Evolutionary conservation across 2,888 invertebrate genomes (phyloP).

Genomic region (Meiosimyza platycephala): DNA sequence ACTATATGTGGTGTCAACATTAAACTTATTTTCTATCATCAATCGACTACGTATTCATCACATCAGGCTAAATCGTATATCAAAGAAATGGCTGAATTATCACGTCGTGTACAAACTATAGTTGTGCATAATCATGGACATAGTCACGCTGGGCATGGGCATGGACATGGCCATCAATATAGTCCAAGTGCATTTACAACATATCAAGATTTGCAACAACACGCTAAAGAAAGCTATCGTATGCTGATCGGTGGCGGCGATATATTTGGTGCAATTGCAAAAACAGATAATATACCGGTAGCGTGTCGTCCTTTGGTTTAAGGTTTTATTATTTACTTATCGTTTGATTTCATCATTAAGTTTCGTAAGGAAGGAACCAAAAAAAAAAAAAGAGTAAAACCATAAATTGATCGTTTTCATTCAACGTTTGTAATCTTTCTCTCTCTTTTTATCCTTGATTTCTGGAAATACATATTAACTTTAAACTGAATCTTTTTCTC

Average conservation of each 20-base stretch:
- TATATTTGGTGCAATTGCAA: slow-evolving; percentile 34
- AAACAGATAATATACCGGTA: slow-evolving; percentile 65
- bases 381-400: background rate
- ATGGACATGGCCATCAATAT: slow-evolving; percentile 51
- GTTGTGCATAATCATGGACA: slow-evolving; percentile 59
- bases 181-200: slow-evolving; percentile 56
- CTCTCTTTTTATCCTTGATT: background rate
- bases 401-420: slow-evolving; percentile 1
- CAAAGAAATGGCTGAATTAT: slow-evolving; percentile 64
- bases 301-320: slow-evolving; percentile 37
- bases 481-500: too few species aligned
- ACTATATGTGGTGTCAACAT: slow-evolving; percentile 12
- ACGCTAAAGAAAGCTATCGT: slow-evolving; percentile 65
- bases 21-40: background rate
- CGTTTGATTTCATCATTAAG: background rate
- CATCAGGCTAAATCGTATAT: slow-evolving; percentile 62
- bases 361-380: too few species aligned
- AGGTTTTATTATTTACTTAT: slow-evolving; percentile 1
- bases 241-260: slow-evolving; percentile 60
- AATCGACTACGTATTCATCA: slow-evolving; percentile 14
- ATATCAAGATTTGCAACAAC: slow-evolving; percentile 51
- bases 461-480: too few species aligned
- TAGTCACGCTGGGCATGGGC: slow-evolving; percentile 34
- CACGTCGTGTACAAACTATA: slow-evolving; percentile 64
- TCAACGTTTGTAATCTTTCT: background rate